Evolutionary conservation across 2,113 vertebrate species (phyloP).

Genomic region (Laticauda laticaudata): DNA sequence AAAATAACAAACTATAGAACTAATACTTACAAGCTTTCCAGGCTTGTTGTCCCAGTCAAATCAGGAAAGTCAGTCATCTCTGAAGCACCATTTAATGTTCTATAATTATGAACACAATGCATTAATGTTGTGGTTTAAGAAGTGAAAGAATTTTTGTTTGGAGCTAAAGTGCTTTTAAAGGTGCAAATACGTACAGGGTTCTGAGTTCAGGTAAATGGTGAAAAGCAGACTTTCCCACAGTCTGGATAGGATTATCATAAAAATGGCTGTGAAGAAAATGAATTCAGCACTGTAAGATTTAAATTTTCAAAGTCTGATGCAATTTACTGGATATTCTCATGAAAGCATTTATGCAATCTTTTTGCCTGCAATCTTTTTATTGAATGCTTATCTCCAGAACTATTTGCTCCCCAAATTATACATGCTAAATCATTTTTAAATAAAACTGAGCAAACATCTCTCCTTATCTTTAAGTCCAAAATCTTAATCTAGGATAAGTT

Average conservation of each 20-base stretch:
- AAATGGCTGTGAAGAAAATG: slow-evolving; percentile 82
- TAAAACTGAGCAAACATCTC: neutral
- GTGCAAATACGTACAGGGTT: slow-evolving; percentile 73
- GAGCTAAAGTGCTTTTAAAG: slow-evolving; percentile 21
- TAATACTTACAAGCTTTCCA: slow-evolving; percentile 89
- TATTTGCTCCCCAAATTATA: slow-evolving; percentile 8
- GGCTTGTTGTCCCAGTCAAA: slow-evolving; percentile 85
- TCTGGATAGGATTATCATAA: slow-evolving; percentile 91
- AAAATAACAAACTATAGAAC: slow-evolving; percentile 24
- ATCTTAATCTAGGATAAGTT: neutral
- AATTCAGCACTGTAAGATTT: slow-evolving; percentile 18
- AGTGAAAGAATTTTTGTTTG: neutral
- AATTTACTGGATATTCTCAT: neutral
- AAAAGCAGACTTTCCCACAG: slow-evolving; percentile 87
- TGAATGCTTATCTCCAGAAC: neutral
- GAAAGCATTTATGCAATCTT: neutral
- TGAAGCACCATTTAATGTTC: slow-evolving; percentile 89
- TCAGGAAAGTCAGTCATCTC: slow-evolving; percentile 90
- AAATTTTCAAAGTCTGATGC: neutral
- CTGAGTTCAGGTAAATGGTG: slow-evolving; percentile 88
- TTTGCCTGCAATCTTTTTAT: slow-evolving; percentile 14
- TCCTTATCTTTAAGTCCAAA: neutral
- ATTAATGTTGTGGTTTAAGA: slow-evolving; percentile 1
- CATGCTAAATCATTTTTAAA: neutral
- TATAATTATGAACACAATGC: slow-evolving; percentile 61